A percentile compares a stretch with the other conserved stretches of the same genome.
These are phyloP conservation scores for Lithophane leautieri DNA, from an alignment of 2,888 invertebrate species.

Conservation along the genomic window DNA sequence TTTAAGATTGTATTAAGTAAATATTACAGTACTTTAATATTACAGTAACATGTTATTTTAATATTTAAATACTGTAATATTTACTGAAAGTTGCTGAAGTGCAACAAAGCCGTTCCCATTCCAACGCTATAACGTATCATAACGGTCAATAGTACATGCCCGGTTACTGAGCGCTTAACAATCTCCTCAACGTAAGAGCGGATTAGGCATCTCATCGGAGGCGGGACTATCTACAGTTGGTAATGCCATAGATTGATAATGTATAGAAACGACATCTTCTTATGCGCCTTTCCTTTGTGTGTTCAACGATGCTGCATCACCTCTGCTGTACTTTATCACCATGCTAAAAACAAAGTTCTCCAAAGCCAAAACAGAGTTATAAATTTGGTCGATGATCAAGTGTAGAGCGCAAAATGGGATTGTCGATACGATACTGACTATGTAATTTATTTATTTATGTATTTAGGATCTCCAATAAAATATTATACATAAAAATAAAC, in stretches of 20 bases:
- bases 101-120: not conserved
- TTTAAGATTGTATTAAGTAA: too few species aligned
- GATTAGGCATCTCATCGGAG: slow-evolving; percentile 41
- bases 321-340: not conserved
- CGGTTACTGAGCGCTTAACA: slow-evolving; percentile 36
- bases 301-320: not conserved
- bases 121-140: slow-evolving; percentile 4
- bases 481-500: not conserved
- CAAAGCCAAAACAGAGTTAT: not conserved
- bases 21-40: too few species aligned
- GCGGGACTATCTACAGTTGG: slow-evolving; percentile 24
- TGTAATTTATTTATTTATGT: not conserved
- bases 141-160: slow-evolving; percentile 12
- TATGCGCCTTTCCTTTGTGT: not conserved
- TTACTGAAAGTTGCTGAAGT: too few species aligned
- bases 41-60: not conserved
- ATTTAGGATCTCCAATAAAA: not conserved
- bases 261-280: not conserved
- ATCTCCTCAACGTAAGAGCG: slow-evolving; percentile 36
- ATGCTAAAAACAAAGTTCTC: not conserved
- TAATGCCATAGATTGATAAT: slow-evolving; percentile 13
- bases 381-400: not conserved
- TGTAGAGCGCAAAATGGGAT: not conserved
- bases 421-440: too few species aligned
- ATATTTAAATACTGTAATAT: too few species aligned